Conservation (phyloP, 2,888 invertebrate genomes). For the Tipula vernalis region DNA sequence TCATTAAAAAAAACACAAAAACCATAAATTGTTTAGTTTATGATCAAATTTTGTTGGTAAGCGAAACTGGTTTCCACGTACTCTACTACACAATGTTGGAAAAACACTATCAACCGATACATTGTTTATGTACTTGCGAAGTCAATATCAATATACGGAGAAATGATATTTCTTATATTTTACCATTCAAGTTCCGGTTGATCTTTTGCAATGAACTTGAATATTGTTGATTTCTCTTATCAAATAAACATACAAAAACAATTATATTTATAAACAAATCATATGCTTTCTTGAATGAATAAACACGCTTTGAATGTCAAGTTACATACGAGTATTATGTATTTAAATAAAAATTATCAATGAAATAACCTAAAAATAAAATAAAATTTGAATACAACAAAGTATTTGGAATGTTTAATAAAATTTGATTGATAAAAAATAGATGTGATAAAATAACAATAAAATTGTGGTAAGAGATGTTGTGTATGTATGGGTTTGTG, state of each 20-base stretch:
- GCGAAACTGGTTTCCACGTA: background rate
- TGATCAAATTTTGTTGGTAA: background rate
- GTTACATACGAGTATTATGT: background rate
- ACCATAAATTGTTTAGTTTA: background rate
- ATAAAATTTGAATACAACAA: background rate
- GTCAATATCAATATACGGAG: too few relatives aligned
- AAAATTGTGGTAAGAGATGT: background rate
- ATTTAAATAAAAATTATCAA: background rate
- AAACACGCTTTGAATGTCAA: background rate
- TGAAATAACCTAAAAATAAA: background rate
- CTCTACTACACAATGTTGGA: background rate
- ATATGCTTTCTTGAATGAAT: background rate
- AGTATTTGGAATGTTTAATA: background rate
- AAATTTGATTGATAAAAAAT: background rate
- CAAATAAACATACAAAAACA: background rate
- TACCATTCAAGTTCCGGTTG: background rate
- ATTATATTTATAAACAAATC: background rate
- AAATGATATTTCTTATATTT: background rate
- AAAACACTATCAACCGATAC: too few relatives aligned
- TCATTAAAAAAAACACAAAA: background rate
- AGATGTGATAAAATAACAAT: background rate
- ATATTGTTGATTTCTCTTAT: constrained; percentile 5
- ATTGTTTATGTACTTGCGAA: background rate
- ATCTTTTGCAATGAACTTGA: constrained; percentile 6
- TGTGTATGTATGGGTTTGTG: background rate